Conservation (phyloP, 2,888 invertebrate species). For the Lampropteryx suffumata region DNA sequence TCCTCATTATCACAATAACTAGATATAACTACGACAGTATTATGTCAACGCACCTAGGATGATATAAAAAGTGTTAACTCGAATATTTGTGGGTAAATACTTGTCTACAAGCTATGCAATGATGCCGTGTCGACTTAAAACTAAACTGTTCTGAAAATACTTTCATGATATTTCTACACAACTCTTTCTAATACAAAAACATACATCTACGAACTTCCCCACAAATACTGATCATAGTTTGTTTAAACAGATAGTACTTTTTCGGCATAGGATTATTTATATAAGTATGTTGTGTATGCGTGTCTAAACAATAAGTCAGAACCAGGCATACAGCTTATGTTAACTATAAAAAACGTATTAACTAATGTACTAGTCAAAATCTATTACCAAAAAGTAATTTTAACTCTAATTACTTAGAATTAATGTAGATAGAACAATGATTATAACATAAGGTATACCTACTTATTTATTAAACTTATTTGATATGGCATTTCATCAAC, state of each 20-base stretch:
- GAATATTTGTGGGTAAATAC: neutral
- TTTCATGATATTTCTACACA: too few species aligned
- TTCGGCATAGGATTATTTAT: too few species aligned
- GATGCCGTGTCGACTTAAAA: too few species aligned
- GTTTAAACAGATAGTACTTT: too few species aligned
- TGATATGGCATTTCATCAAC: slow-evolving; percentile 24
- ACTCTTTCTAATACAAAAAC: too few species aligned
- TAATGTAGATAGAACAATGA: slow-evolving; percentile 32
- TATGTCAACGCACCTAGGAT: slow-evolving; percentile 46
- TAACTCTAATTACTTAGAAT: slow-evolving; percentile 39
- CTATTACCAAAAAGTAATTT: slow-evolving; percentile 56
- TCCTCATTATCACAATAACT: slow-evolving; percentile 50
- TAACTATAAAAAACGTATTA: neutral
- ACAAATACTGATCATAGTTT: too few species aligned
- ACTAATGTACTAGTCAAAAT: slow-evolving; percentile 56
- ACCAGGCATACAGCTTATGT: too few species aligned
- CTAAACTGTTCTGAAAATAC: too few species aligned
- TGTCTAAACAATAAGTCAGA: too few species aligned
- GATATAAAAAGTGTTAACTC: neutral
- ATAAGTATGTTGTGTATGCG: too few species aligned
- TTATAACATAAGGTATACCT: neutral
- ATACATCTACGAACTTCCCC: too few species aligned
- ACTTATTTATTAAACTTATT: slow-evolving; percentile 12
- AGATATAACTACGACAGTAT: slow-evolving; percentile 49
- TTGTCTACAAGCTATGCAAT: too few species aligned